Conservation (phyloP, 2,113 vertebrate genomes). For the Peromyscus californicus region DNA sequence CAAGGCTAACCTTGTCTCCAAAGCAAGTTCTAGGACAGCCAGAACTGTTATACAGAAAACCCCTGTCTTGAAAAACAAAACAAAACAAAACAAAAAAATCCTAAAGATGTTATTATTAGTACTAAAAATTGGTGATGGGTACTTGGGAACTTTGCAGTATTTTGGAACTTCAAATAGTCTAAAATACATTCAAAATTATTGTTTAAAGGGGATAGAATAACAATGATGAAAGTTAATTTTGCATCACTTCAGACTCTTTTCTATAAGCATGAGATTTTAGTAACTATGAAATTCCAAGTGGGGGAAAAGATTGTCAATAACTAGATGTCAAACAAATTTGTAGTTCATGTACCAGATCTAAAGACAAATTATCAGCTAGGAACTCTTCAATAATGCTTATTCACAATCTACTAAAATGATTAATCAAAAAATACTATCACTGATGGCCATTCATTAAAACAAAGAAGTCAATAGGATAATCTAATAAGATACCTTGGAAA, state of each 20-base stretch:
- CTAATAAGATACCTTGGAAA: background rate
- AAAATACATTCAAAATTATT: constrained; percentile 22
- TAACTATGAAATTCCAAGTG: background rate
- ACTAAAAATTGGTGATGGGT: background rate
- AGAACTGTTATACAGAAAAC: too few relatives aligned
- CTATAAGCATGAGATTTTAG: background rate
- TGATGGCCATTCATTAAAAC: background rate
- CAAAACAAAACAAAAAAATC: too few relatives aligned
- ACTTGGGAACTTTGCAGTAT: background rate
- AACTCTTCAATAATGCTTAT: background rate
- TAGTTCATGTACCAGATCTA: background rate
- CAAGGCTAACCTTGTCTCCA: too few relatives aligned
- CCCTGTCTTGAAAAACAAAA: too few relatives aligned
- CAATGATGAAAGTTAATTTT: background rate
- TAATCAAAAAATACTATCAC: background rate
- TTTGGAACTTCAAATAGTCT: background rate
- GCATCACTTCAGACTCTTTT: background rate
- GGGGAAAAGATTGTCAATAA: background rate
- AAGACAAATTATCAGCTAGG: background rate
- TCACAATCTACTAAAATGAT: background rate
- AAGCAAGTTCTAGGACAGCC: too few relatives aligned
- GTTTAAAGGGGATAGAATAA: background rate
- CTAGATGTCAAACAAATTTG: background rate
- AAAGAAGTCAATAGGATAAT: background rate
- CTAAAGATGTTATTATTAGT: background rate